Evolutionary conservation across 2,888 invertebrate genomes (phyloP).

Genomic region (Eristalis tenax): DNA sequence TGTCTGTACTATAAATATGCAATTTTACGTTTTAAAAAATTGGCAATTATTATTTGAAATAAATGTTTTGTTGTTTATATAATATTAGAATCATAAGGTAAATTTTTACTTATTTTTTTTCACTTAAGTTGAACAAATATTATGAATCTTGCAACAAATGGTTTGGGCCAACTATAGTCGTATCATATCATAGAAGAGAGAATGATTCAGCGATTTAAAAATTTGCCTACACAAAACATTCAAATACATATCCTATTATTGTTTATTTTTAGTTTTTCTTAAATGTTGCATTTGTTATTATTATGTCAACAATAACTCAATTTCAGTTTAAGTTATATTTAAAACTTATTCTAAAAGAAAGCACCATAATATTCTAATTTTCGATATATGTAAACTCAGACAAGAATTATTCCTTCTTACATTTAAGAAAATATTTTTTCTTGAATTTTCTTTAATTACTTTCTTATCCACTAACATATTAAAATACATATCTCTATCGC

Average conservation of each 20-base stretch:
- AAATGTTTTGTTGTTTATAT: slow-evolving; percentile 61
- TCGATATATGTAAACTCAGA: slow-evolving; percentile 19
- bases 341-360: slow-evolving; percentile 26
- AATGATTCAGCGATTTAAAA: background rate
- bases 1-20: slow-evolving; percentile 50
- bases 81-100: slow-evolving; percentile 42
- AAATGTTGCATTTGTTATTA: slow-evolving; percentile 6
- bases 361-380: slow-evolving; percentile 50
- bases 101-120: slow-evolving; percentile 11
- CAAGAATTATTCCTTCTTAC: slow-evolving; percentile 34
- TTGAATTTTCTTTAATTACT: slow-evolving; percentile 58
- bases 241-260: background rate
- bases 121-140: background rate
- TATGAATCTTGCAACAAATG: background rate
- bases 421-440: slow-evolving; percentile 53
- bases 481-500: slow-evolving; percentile 68
- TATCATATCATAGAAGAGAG: background rate
- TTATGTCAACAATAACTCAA: slow-evolving; percentile 1
- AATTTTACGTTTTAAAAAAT: slow-evolving; percentile 30
- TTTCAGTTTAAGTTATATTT: slow-evolving; percentile 13
- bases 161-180: background rate
- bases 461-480: slow-evolving; percentile 68
- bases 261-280: slow-evolving; percentile 1
- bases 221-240: background rate
- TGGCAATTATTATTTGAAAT: slow-evolving; percentile 50